Percentiles rank a stretch among this genome's conserved stretches.
Conservation (phyloP, 2,113 vertebrate species). For the Shinisaurus crocodilurus region DNA sequence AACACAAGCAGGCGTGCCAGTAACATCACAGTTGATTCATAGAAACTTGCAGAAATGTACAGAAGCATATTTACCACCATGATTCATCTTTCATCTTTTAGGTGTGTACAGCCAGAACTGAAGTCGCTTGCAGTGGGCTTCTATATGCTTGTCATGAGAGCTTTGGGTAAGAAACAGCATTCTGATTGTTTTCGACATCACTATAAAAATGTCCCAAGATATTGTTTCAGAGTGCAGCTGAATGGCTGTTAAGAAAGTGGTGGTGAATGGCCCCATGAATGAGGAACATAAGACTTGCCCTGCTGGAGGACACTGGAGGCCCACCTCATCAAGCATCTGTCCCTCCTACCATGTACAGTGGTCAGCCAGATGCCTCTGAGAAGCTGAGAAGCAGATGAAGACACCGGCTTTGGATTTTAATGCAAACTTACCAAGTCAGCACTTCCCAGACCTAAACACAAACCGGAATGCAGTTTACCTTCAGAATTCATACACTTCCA, state of each 20-base stretch:
- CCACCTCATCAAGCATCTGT: background rate
- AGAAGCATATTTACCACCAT: background rate
- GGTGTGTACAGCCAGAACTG: slow-evolving; percentile 86
- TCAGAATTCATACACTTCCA: no score
- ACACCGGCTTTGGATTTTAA: no score
- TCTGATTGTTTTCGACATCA: background rate
- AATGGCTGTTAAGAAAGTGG: background rate
- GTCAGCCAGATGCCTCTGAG: background rate
- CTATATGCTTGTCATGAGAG: slow-evolving; percentile 77
- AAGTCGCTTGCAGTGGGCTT: slow-evolving; percentile 91
- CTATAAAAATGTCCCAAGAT: background rate
- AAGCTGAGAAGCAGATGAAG: background rate
- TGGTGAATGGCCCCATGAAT: background rate
- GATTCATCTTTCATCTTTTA: slow-evolving; percentile 65
- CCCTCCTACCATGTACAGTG: background rate
- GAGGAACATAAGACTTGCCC: background rate
- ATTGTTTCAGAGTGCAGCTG: background rate
- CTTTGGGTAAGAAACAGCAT: slow-evolving; percentile 80
- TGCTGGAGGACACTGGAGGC: background rate
- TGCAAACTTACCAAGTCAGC: no score
- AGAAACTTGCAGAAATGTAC: background rate
- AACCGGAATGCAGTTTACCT: no score
- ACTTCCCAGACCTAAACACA: no score
- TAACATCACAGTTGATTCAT: background rate
- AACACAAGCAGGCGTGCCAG: background rate